Evolutionary conservation across 1,140 invertebrate genomes (phyloP).

Genomic region (Cyphomyrmex costatus): DNA sequence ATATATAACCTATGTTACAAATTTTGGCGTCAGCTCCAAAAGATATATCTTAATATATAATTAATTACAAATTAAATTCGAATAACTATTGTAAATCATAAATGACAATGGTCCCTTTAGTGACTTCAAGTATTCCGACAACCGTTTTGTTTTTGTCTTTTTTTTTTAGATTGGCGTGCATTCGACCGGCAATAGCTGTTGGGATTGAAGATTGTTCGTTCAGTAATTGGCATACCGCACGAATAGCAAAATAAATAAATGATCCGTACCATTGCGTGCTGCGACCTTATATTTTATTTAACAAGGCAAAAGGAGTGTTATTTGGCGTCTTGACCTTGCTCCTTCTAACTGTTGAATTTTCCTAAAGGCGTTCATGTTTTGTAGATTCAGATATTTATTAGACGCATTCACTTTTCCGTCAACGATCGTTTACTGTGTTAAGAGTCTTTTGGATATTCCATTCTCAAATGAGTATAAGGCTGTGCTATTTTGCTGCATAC

Average conservation of each 20-base stretch:
- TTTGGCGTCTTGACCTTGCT: background rate
- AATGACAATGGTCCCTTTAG: background rate
- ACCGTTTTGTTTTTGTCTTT: background rate
- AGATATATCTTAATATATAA: background rate
- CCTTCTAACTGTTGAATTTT: slow-evolving; percentile 44
- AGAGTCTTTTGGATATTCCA: slow-evolving; percentile 7
- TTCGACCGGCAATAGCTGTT: background rate
- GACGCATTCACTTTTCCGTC: slow-evolving; percentile 15
- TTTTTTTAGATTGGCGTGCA: slow-evolving; percentile 34
- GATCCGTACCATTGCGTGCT: slow-evolving; percentile 50
- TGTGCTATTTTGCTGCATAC: background rate
- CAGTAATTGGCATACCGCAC: slow-evolving; percentile 50
- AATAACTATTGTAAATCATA: background rate
- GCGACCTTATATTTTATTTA: slow-evolving; percentile 62
- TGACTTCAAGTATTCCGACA: background rate
- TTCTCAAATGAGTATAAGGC: background rate
- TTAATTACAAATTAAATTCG: slow-evolving; percentile 14
- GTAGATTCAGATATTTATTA: slow-evolving; percentile 55
- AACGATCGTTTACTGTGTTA: slow-evolving; percentile 4
- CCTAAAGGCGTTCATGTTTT: background rate
- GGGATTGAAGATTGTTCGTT: slow-evolving; percentile 5
- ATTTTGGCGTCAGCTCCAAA: too few relatives aligned
- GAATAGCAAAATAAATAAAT: slow-evolving; percentile 56
- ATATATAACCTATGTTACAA: too few relatives aligned
- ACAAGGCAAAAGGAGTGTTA: slow-evolving; percentile 51